Evolutionary conservation across 2,888 invertebrate genomes (phyloP), one percentile per base, ranked within the genome.

Genomic region (Diaphora mendica): DNA sequence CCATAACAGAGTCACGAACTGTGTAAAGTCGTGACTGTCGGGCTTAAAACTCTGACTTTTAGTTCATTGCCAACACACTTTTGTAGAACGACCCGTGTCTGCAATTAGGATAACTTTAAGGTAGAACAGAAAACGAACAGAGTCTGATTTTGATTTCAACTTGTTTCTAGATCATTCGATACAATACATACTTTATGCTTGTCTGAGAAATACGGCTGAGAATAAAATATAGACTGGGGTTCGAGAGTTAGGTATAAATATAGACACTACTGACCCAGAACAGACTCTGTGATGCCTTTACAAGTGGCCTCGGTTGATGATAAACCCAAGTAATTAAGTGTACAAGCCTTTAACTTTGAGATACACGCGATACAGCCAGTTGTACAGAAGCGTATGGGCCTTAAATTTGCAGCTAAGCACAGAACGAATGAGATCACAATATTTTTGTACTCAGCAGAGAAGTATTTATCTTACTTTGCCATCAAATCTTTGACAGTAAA

Each of bases 1-100:
- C 75, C 84, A 81, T 83, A 77, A 77, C 71, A 35, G 68, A 78
- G 82, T 83, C 83, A 83, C 83, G 83, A 82, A 70, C 67, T 72
- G 76, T 66, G 42, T 30, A 30, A 77, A 84, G 77, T 83, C 83
- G 83, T 84, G 85, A 83, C 83, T 33, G 66, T 42, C 48, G 55
- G 74, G 72, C 70, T 79, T 73, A 62, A 72, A 74, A 71, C 70
- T 42, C 3, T 65, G 73, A 76, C 82, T 82, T 82, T 82, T 82
- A 73, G 72, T 70, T 75, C 72, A 65, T 67, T 76, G 55, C 77
- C 73, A 80, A 75, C 75, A 64, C 72, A 73, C 66, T 68, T 80
- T 62, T 64, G 70, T 64, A 68, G 39, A 64, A 33, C 67, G 72
- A 80, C 73, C 77, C 73, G 77, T 79, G 75, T 74, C 42, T 73